Base-by-base conservation (phyloP, 2,113 vertebrate genomes). In the Eurypyga helias region DNA sequence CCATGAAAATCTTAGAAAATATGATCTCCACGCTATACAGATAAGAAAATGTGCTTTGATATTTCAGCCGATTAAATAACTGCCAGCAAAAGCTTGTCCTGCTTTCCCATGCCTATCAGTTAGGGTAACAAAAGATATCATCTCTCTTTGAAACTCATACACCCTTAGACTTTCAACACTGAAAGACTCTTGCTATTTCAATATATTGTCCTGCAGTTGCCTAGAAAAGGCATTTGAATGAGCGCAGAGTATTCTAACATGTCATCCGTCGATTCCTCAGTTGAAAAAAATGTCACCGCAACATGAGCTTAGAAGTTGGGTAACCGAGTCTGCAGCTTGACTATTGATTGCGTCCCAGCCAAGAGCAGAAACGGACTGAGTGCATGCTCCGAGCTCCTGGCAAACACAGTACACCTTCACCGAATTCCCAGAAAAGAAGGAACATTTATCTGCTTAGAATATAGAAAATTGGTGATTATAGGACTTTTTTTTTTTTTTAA, bases 31-130 rank as follows among this genome's bases (percentile, higher is more conserved):
- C 2, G 4, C 33, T 18, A 57, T 28, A 55, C 31, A 89, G 96
- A 83, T 89, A 96, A 90, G 67, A 83, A 67, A 93, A 48, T 36
- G 57, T 20, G 72, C 92, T 95, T 96, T 96, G 95, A 94, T 89
- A 95, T 94, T 96, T 89, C 89, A 91, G 65, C 43, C 2, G 38
- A 89, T 89, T 79, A 87, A 97, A 52, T 78, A 66, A 83, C 89
- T 73, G 34, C 5, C 89, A 91, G 91, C 72, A 87, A 87, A 95
- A 89, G 94, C 93, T 66, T 51, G 64, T 70, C 76, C 87, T 55
- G 83, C 89, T 96, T 96, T 96, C 96, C 96, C 96, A 96, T 51
- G 91, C 61, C 1, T 88, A 92, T 93, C 91, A 91, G 29, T 46
- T 87, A 55, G 60, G 55, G 55, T 46, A 94, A 89, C 67, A 94